Base-by-base conservation (phyloP, 2,113 vertebrate species). In the Apteryx owenii region DNA sequence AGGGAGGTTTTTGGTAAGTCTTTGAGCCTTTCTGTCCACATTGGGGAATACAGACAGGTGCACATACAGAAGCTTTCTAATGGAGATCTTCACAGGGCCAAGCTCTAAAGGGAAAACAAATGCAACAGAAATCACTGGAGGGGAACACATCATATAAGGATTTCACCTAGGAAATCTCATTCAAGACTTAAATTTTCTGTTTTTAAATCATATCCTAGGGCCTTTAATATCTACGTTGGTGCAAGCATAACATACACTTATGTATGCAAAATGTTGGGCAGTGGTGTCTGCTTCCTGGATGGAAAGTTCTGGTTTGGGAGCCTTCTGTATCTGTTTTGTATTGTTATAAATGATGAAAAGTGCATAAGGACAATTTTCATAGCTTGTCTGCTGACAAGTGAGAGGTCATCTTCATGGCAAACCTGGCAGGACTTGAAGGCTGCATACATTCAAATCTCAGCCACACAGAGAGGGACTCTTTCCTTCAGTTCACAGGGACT, bases 81-180 rank as follows among this genome's bases (percentile, higher is more conserved):
- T 4, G 25, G 23, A 92, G 73, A 60, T 72, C n/a, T 89, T 61
- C 46, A 89, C 51, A 89, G 26, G 22, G 65, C 29, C 31, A 85
- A 65, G 14, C 8, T 68, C 28, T 76, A 51, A 0, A 36, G 25
- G 56, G 65, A 85, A 93, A 96, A 89, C 21, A 92, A 75, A 81
- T 73, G 51, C 36, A 92, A 78, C 33, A 51, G 2, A 84, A 95
- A 29, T 31, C 69, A 87, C n/a, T 61, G 38, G 21, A 85, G 65
- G 64, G 85, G 40, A 88, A 19, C 2, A 1, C 25, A 71, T 5
- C 62, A 29, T 22, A 42, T 53, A 78, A 36, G 62, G n/a, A 81
- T 92, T 95, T 95, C 68, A 90, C 56, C 26, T 16, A 64, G 76
- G 69, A 92, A 89, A 93, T 46, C 5, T 7, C 48, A 94, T 48